A percentile compares a stretch with the other conserved stretches of the same genome.
These are phyloP conservation scores for Pentamera pediparva DNA, from an alignment of 53 echinoderm and acorn worm genomes.

Conservation along the genomic window DNA sequence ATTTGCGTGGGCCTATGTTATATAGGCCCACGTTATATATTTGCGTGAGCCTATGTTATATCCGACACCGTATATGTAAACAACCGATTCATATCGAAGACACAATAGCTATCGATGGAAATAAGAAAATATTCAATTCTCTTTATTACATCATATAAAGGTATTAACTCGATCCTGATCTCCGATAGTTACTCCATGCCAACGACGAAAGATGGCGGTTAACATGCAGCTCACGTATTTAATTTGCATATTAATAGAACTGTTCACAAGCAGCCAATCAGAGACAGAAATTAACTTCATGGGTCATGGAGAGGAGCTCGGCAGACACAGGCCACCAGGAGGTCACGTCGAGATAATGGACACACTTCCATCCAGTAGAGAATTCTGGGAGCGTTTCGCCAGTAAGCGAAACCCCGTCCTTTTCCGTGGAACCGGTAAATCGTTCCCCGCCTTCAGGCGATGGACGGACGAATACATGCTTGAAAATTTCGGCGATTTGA, in stretches of 20 bases:
- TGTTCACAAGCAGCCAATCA: background rate
- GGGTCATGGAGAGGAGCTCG: conserved; percentile 65
- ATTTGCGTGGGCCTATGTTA: too few species aligned
- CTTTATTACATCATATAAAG: too few species aligned
- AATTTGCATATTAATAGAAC: background rate
- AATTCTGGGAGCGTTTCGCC: conserved; percentile 84
- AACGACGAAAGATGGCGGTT: too few species aligned
- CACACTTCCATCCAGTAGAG: conserved; percentile 49
- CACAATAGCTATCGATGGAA: too few species aligned
- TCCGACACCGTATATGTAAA: too few species aligned
- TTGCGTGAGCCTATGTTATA: too few species aligned
- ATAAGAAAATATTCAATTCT: background rate
- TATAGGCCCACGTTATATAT: too few species aligned
- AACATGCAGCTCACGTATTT: too few species aligned
- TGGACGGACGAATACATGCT: conserved; percentile 81
- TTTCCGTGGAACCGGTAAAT: conserved; percentile 58
- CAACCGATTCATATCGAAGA: too few species aligned
- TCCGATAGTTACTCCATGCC: too few species aligned
- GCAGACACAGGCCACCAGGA: conserved; percentile 64
- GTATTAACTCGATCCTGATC: background rate
- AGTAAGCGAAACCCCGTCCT: conserved; percentile 64
- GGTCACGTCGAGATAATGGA: conserved; percentile 72
- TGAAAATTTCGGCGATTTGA: conserved; percentile 58
- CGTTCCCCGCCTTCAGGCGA: conserved; percentile 46
- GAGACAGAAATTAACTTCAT: background rate